Base-by-base conservation (phyloP, 2,888 invertebrate genomes). In the Balanococcus diminutus region DNA sequence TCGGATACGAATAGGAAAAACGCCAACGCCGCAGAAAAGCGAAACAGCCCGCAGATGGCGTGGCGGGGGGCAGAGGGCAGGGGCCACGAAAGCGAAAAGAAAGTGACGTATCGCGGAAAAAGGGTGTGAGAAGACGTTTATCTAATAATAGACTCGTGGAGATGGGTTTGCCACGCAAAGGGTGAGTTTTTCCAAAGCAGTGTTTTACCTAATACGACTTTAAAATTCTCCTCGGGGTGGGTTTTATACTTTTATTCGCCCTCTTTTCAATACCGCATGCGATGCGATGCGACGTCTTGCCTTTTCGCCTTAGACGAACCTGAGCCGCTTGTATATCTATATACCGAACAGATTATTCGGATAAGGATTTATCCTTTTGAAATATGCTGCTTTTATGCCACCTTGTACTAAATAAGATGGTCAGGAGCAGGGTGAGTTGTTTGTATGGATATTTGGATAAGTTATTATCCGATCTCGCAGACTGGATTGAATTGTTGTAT, bases 71-170 rank as follows among this genome's bases (percentile, higher is more conserved):
- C 19, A 6, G 75, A 75, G 75, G 31, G n/a, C 19, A 79, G 36
- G 36, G 31, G n/a, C 75, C 75, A n/a, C n/a, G 75, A 32, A 79
- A 79, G 75, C 36, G 75, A 79, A 79, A 82, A 82, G 82, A 82
- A 82, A 82, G 56, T 56, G 82, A 51, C 46, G 56, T 82, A 51
- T 51, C 82, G 82, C 56, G 82, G 56, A 82, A 56, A 82, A 85
- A 85, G 85, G 85, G 85, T 75, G 85, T 75, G 85, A 75, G 85
- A 75, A 85, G 85, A 85, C 75, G 75, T 85, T 85, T 79, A 85
- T 85, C 85, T 85, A 85, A 85, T 75, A 85, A 85, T 85, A 85
- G 75, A 85, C 75, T 85, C 75, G 75, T 19, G 75, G 75, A 72
- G 75, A 28, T 79, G 75, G 36, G 6, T 36, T 19, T 67, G 56